These are phyloP conservation scores for Campylorhamphus procurvoides DNA, from an alignment of 2,113 vertebrate genomes.

Conservation along the genomic window DNA sequence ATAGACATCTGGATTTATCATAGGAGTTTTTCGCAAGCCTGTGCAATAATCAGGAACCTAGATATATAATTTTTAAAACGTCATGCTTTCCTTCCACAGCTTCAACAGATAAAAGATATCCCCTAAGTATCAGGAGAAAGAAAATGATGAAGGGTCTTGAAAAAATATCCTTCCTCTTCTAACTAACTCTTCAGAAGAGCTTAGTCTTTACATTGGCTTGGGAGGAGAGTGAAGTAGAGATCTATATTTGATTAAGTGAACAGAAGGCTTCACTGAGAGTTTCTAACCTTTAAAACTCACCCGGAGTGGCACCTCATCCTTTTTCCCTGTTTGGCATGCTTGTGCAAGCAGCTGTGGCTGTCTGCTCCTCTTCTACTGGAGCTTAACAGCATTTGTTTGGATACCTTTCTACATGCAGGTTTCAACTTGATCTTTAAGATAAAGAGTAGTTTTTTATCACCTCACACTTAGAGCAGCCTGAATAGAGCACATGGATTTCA, in stretches of 20 bases:
- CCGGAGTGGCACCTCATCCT: neutral
- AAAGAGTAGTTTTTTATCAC: neutral
- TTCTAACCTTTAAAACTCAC: neutral
- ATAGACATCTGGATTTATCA: neutral
- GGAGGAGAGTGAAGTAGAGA: neutral
- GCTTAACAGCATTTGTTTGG: neutral
- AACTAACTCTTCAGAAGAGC: neutral
- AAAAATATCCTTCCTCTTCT: neutral
- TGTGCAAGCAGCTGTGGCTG: neutral
- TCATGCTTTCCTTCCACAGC: neutral
- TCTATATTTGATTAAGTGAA: neutral
- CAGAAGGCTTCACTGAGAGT: neutral
- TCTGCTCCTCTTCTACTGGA: neutral
- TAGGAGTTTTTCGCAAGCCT: neutral
- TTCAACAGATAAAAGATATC: neutral
- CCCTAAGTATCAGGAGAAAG: neutral
- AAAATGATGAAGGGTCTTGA: neutral
- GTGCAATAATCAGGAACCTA: neutral
- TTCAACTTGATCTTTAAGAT: neutral
- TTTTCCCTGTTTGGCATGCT: neutral
- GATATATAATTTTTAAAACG: neutral
- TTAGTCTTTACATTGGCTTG: neutral
- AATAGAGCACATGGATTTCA: neutral
- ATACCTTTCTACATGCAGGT: neutral
- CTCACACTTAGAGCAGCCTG: neutral